phyloP scores from a whole-genome alignment of 1,140 invertebrate genomes.

The Cylas formicarius region DNA sequence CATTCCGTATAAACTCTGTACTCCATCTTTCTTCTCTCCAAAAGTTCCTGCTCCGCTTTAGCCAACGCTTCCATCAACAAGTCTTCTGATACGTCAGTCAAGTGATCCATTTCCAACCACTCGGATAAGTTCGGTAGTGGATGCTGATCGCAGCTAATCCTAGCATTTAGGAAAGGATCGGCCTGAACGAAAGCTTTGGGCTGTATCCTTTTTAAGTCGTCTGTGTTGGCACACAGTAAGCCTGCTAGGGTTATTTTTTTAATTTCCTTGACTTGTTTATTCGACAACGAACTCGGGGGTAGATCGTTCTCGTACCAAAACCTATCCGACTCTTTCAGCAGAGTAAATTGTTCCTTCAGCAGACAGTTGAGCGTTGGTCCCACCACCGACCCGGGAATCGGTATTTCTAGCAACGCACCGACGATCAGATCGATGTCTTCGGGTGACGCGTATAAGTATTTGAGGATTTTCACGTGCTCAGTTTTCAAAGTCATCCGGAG shows the following conservation, averaged over 20 bases:
- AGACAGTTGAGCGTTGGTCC: conserved; percentile 85
- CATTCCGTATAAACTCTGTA: conserved; percentile 65
- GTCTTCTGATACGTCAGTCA: conserved; percentile 46
- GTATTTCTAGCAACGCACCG: conserved; percentile 76
- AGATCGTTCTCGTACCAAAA: conserved; percentile 97
- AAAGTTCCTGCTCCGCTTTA: conserved; percentile 66
- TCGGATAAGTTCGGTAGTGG: conserved; percentile 53
- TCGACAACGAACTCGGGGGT: conserved; percentile 74
- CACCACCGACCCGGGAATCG: conserved; percentile 69
- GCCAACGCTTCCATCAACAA: conserved; percentile 58
- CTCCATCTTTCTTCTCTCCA: conserved; percentile 63
- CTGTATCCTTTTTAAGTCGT: conserved; percentile 58
- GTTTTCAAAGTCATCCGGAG: conserved; percentile 56
- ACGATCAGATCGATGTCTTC: conserved; percentile 82
- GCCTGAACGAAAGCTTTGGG: conserved; percentile 80
- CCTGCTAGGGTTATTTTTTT: conserved; percentile 71
- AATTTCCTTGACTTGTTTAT: conserved; percentile 79
- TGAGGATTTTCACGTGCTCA: conserved; percentile 50
- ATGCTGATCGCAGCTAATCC: conserved; percentile 68
- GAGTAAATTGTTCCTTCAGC: conserved; percentile 70
- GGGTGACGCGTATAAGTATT: conserved; percentile 60
- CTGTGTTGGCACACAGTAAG: conserved; percentile 76
- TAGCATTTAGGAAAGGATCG: conserved; percentile 81
- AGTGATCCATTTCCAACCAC: conserved; percentile 54
- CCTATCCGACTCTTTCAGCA: conserved; percentile 73